Conservation (phyloP, 2,888 invertebrate species). For the Drosophila kuntzei region DNA sequence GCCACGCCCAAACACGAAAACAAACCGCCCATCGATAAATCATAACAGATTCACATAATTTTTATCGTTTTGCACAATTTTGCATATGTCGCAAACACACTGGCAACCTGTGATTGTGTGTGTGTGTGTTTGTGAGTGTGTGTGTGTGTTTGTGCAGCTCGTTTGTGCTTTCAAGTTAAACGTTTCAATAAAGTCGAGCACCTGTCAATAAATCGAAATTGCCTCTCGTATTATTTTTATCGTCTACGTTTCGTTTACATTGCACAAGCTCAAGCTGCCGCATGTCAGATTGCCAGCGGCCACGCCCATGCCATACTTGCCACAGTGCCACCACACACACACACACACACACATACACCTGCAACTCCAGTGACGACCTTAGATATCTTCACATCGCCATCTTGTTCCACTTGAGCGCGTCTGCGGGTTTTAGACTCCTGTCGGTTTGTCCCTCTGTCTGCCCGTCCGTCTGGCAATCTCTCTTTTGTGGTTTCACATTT, state of each 20-base stretch:
- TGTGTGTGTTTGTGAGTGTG: constrained; percentile 1
- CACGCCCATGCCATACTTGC: constrained; percentile 45
- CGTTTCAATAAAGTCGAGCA: constrained; percentile 82
- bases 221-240: constrained; percentile 81
- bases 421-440: constrained; percentile 50
- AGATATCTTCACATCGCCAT: constrained; percentile 53
- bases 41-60: constrained; percentile 74
- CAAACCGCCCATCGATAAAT: constrained; percentile 53
- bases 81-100: constrained; percentile 59
- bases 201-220: constrained; percentile 83
- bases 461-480: constrained; percentile 11
- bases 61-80: constrained; percentile 75
- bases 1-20: background rate
- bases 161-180: constrained; percentile 68
- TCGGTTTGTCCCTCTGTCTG: background rate
- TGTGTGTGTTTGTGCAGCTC: constrained; percentile 10
- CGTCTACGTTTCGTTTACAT: constrained; percentile 75
- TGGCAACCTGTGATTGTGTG: background rate
- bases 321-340: constrained; percentile 12
- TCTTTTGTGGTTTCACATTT: constrained; percentile 61
- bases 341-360: constrained; percentile 8
- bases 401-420: constrained; percentile 73
- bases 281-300: constrained; percentile 65
- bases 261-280: constrained; percentile 70
- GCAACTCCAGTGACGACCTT: constrained; percentile 39